These are phyloP conservation scores for Cetonia aurata DNA, from an alignment of 2,888 invertebrate species.

Conservation along the genomic window DNA sequence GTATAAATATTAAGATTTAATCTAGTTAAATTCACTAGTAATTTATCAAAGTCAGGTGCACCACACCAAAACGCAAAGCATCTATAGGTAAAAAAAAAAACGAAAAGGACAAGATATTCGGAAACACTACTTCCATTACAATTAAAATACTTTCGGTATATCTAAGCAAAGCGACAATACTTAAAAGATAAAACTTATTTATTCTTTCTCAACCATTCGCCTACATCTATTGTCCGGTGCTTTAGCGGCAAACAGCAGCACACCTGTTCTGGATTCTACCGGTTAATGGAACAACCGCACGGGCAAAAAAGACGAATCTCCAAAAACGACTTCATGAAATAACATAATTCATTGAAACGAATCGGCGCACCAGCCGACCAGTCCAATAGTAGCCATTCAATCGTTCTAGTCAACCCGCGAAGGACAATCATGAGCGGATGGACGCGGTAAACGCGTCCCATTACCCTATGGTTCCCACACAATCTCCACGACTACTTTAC, in stretches of 20 bases:
- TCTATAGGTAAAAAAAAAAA: constrained; percentile 4
- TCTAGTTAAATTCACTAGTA: no score
- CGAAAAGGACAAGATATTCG: constrained; percentile 5
- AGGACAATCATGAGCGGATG: constrained; percentile 35
- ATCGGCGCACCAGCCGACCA: constrained; percentile 48
- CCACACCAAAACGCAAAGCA: background rate
- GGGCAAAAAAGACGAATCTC: constrained; percentile 17
- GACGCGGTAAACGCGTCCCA: constrained; percentile 45
- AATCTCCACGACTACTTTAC: constrained; percentile 53
- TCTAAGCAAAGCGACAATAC: constrained; percentile 39
- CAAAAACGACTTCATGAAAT: constrained; percentile 52
- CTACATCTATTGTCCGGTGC: constrained; percentile 36
- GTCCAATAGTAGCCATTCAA: constrained; percentile 31
- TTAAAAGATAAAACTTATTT: constrained; percentile 38
- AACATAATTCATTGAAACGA: constrained; percentile 57
- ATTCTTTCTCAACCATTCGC: constrained; percentile 10
- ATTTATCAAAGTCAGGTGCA: constrained; percentile 28
- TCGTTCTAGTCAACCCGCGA: constrained; percentile 44
- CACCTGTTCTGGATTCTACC: constrained; percentile 51
- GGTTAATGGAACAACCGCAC: constrained; percentile 41
- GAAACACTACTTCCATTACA: constrained; percentile 13
- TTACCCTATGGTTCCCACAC: constrained; percentile 50
- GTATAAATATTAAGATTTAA: no score
- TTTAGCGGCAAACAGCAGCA: constrained; percentile 18
- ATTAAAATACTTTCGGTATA: constrained; percentile 42